A percentile compares a stretch with the other conserved stretches of the same genome.
Conservation (phyloP, 2,888 invertebrate genomes). For the Leucophora obtusa region DNA sequence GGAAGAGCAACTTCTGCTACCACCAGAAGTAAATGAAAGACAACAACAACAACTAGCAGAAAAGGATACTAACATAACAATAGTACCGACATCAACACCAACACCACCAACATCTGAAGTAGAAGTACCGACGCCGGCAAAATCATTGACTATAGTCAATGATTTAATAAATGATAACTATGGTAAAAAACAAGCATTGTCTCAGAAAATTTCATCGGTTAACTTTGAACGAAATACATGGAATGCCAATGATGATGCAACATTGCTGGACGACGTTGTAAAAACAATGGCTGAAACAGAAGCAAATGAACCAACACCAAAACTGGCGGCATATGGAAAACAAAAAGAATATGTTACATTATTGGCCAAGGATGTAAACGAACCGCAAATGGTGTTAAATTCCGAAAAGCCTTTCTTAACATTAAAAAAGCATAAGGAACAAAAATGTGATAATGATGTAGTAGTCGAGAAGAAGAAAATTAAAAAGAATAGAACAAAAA, state of each 20-base stretch:
- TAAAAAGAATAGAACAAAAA: not conserved
- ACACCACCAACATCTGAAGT: not conserved
- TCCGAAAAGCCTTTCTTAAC: conserved; percentile 41
- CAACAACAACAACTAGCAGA: conserved; percentile 24
- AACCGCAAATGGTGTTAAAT: conserved; percentile 44
- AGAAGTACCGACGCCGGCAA: conserved; percentile 36
- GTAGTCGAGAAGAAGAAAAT: not conserved
- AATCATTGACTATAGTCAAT: conserved; percentile 58
- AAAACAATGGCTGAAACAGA: conserved; percentile 50
- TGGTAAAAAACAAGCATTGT: conserved; percentile 25
- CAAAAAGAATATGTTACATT: conserved; percentile 21
- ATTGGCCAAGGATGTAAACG: conserved; percentile 48
- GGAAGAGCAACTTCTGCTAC: conserved; percentile 45
- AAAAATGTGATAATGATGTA: conserved; percentile 48
- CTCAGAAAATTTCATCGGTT: conserved; percentile 32
- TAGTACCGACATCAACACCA: conserved; percentile 37
- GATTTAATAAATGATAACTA: conserved; percentile 65
- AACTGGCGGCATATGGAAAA: conserved; percentile 36
- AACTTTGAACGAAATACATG: conserved; percentile 47
- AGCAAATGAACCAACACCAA: conserved; percentile 45
- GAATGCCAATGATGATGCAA: conserved; percentile 41
- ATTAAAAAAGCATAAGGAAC: conserved; percentile 38
- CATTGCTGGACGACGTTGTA: conserved; percentile 39
- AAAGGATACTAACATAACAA: conserved; percentile 40
- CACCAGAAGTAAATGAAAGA: conserved; percentile 30